Evolutionary conservation across 2,888 invertebrate genomes (phyloP).

Genomic region (Aproaerema taeniolella): DNA sequence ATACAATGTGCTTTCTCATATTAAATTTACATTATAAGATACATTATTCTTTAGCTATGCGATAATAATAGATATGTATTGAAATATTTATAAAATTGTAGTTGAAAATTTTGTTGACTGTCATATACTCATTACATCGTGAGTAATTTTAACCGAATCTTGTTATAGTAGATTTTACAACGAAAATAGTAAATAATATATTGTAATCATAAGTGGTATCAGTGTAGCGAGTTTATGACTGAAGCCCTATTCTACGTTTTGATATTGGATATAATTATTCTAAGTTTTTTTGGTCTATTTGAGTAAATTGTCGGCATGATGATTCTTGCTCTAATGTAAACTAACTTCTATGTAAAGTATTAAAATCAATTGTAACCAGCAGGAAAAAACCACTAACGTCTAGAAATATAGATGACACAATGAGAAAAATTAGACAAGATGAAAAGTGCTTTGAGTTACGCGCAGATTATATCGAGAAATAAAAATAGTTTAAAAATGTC

Average conservation of each 20-base stretch:
- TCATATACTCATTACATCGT: constrained; percentile 6
- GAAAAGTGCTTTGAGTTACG: no score
- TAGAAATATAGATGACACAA: no score
- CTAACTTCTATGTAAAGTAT: not conserved
- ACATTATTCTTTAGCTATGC: constrained; percentile 40
- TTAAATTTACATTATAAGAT: constrained; percentile 24
- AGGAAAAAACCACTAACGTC: no score
- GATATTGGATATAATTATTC: no score
- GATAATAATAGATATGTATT: constrained; percentile 38
- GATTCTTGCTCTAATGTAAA: no score
- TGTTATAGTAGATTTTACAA: constrained; percentile 71
- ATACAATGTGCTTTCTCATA: constrained; percentile 36
- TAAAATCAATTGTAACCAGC: no score
- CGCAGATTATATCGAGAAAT: no score
- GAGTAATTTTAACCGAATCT: constrained; percentile 28
- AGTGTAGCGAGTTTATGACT: constrained; percentile 28
- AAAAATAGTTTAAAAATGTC: no score
- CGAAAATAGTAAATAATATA: constrained; percentile 53
- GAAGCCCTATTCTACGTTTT: no score
- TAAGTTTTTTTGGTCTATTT: no score
- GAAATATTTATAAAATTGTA: constrained; percentile 25
- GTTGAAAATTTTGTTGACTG: constrained; percentile 31
- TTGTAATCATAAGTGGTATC: constrained; percentile 36
- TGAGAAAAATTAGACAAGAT: no score
- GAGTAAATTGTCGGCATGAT: no score